Percentiles rank a stretch among this genome's conserved stretches.
These are phyloP conservation scores for Nanorana parkeri DNA, from an alignment of 2,113 vertebrate species.

Conservation along the genomic window DNA sequence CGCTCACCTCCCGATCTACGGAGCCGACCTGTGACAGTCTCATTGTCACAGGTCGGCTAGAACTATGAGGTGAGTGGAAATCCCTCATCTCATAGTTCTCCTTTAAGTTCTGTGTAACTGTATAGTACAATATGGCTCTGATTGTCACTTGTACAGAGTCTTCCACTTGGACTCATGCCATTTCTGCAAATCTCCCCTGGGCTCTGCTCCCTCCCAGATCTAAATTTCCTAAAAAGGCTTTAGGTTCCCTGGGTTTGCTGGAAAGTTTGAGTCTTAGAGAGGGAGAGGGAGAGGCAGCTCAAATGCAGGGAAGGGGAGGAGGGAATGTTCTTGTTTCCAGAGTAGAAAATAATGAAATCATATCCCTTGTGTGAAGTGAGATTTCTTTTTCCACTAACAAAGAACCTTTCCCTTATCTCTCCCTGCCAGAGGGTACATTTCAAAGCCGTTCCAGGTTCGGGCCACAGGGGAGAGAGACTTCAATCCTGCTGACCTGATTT, in stretches of 20 bases:
- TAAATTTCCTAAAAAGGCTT: constrained; percentile 51
- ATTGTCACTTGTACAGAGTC: not conserved
- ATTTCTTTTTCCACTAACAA: constrained; percentile 35
- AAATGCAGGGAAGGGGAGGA: constrained; percentile 16
- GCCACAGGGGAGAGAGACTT: not conserved
- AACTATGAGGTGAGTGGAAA: too few species aligned
- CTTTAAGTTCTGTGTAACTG: too few species aligned
- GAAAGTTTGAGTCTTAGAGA: constrained; percentile 43
- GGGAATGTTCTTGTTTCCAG: not conserved
- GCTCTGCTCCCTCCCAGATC: constrained; percentile 24
- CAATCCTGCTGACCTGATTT: not conserved
- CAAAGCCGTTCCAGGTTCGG: not conserved
- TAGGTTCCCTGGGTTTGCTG: constrained; percentile 29
- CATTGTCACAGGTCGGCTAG: too few species aligned
- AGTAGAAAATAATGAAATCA: constrained; percentile 43
- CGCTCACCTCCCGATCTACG: too few species aligned
- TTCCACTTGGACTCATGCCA: not conserved
- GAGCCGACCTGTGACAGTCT: too few species aligned
- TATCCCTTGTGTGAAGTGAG: constrained; percentile 33
- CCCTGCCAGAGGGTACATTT: constrained; percentile 28
- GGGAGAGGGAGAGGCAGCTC: constrained; percentile 1
- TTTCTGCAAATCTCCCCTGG: constrained; percentile 11
- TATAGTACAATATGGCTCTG: not conserved
- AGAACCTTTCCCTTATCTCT: constrained; percentile 28
- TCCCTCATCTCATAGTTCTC: too few species aligned